Evolutionary conservation across 2,888 invertebrate genomes (phyloP).

Genomic region (Pseudeuparius sepicola): DNA sequence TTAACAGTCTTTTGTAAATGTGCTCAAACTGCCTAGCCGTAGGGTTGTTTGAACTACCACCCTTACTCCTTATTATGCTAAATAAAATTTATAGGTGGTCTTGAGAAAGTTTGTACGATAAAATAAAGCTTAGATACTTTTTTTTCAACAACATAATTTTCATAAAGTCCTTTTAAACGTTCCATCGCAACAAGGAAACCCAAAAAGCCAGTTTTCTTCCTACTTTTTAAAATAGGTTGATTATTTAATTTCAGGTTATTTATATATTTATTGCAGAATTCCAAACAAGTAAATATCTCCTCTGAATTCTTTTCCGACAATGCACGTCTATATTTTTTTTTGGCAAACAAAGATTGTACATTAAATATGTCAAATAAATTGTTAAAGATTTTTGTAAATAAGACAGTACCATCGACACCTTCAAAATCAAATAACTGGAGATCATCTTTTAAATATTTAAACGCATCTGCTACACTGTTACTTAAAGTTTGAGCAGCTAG

Average conservation of each 20-base stretch:
- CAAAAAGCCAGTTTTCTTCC: slow-evolving; percentile 21
- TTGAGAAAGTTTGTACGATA: too few species aligned
- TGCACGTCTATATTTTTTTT: neutral
- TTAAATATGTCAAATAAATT: slow-evolving; percentile 28
- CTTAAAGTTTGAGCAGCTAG: slow-evolving; percentile 21
- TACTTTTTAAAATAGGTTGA: slow-evolving; percentile 10
- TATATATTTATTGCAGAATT: neutral
- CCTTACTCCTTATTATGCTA: slow-evolving; percentile 17
- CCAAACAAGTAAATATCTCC: neutral
- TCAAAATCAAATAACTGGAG: slow-evolving; percentile 8
- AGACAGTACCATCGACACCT: slow-evolving; percentile 13
- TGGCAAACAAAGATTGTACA: slow-evolving; percentile 8
- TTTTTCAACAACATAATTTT: slow-evolving; percentile 4
- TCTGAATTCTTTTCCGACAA: neutral
- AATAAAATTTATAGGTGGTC: slow-evolving; percentile 20
- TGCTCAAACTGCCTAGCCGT: slow-evolving; percentile 19
- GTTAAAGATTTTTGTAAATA: slow-evolving; percentile 21
- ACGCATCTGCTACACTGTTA: slow-evolving; percentile 16
- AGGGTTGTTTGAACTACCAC: slow-evolving; percentile 21
- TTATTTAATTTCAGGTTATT: neutral
- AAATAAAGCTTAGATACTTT: slow-evolving; percentile 10
- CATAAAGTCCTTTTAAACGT: slow-evolving; percentile 13
- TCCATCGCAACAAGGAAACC: slow-evolving; percentile 18
- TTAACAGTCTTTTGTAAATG: slow-evolving; percentile 20
- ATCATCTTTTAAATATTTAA: slow-evolving; percentile 11